Evolutionary conservation across 2,113 vertebrate genomes (phyloP).

Genomic region (Eulemur macaco): DNA sequence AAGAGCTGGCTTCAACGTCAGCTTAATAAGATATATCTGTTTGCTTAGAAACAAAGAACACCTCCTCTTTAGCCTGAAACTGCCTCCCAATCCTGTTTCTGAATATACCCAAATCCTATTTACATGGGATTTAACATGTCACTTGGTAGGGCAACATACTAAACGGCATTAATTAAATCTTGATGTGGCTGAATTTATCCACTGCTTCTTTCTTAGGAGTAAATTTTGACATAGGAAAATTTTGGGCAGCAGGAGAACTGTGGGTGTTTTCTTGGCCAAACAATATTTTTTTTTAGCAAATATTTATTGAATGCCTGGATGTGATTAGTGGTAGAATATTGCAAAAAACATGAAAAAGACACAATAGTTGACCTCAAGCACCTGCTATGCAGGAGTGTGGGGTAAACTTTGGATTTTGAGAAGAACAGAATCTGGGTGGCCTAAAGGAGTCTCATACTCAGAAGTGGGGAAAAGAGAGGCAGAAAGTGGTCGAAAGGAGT

Average conservation of each 20-base stretch:
- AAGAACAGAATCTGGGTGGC: background rate
- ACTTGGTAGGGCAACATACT: background rate
- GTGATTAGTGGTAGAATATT: background rate
- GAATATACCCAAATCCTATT: background rate
- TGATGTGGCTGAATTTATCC: background rate
- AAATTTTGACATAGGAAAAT: background rate
- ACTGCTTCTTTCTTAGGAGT: background rate
- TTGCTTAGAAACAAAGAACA: background rate
- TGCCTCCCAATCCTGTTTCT: constrained; percentile 7
- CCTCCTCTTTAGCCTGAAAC: background rate
- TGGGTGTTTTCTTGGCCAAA: background rate
- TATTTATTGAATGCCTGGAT: background rate
- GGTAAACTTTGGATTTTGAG: background rate
- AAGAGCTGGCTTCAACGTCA: background rate
- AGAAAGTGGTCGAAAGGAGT: background rate
- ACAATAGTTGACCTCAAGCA: background rate
- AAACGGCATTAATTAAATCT: background rate
- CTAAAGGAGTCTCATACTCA: background rate
- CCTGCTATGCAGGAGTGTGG: background rate
- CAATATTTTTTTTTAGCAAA: background rate
- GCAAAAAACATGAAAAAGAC: background rate
- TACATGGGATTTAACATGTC: background rate
- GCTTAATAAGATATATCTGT: background rate
- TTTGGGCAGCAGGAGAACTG: background rate
- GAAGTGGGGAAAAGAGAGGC: background rate